A percentile compares a stretch with the other conserved stretches of the same genome.
These are phyloP conservation scores for Hycleus phaleratus DNA, from an alignment of 1,140 invertebrate species.

Conservation along the genomic window DNA sequence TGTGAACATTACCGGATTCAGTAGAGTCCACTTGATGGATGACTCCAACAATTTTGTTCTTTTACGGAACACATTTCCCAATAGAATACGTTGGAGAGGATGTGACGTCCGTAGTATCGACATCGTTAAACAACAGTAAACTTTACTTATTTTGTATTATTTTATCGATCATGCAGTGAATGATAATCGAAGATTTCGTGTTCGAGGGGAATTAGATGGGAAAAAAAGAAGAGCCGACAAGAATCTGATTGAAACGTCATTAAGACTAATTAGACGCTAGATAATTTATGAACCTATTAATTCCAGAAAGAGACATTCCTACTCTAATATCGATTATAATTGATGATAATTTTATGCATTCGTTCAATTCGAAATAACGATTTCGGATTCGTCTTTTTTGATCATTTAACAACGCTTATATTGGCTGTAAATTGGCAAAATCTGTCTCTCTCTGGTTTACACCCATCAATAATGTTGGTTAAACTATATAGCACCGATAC, in stretches of 20 bases:
- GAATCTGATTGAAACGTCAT: constrained; percentile 17
- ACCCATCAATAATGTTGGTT: background rate
- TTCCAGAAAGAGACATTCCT: constrained; percentile 14
- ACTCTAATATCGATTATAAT: constrained; percentile 14
- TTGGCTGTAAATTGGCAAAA: no score
- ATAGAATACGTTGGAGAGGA: no score
- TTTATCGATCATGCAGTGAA: background rate
- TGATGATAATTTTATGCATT: constrained; percentile 17
- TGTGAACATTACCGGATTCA: no score
- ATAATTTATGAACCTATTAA: constrained; percentile 15
- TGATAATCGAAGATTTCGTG: background rate
- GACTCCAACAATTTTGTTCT: no score
- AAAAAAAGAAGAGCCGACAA: constrained; percentile 8
- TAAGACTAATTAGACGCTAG: constrained; percentile 15
- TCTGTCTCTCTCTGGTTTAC: no score
- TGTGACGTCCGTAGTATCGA: no score
- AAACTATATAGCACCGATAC: background rate
- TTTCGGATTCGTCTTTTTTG: no score
- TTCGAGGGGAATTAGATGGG: constrained; percentile 1
- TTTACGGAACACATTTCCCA: no score
- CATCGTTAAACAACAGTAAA: background rate
- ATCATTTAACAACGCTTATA: no score
- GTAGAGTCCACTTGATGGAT: no score
- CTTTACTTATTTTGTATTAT: background rate
- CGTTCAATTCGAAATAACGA: background rate